phyloP scores from a whole-genome alignment of 2,888 invertebrate species.

The Parasteatoda lunata region DNA sequence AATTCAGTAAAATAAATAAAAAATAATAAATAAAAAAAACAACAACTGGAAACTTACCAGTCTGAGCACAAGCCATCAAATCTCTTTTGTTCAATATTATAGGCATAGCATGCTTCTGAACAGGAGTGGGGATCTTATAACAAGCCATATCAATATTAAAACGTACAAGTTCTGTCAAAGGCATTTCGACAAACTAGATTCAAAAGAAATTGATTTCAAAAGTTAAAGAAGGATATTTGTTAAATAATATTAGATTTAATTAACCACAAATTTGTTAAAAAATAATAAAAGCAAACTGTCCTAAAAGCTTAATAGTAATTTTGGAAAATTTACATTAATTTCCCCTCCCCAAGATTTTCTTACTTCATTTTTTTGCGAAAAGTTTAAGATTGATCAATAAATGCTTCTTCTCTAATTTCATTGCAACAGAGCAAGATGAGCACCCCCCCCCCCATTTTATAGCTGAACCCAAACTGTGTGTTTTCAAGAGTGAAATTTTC shows the following conservation, averaged over 20 bases:
- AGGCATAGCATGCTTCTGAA: conserved; percentile 99
- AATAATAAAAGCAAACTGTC: background rate
- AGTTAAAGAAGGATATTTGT: background rate
- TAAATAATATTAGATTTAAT: background rate
- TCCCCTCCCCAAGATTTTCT: no score
- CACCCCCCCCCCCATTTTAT: no score
- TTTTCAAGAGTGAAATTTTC: no score
- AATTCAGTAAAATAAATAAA: background rate
- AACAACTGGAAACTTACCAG: conserved; percentile 77
- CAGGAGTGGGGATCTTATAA: conserved; percentile 95
- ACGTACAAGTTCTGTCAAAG: conserved; percentile 96
- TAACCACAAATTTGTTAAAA: no score
- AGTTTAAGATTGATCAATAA: no score
- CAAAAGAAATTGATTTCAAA: conserved; percentile 1
- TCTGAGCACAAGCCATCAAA: conserved; percentile 88
- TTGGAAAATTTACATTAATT: background rate
- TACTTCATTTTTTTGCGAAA: no score
- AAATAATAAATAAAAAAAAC: background rate
- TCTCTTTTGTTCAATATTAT: conserved; percentile 94
- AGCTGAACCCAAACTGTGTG: no score
- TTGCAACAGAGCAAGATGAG: no score
- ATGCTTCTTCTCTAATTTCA: no score
- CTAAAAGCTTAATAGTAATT: background rate
- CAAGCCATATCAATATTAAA: conserved; percentile 89
- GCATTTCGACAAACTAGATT: conserved; percentile 84